A percentile compares a stretch with the other conserved stretches of the same genome.
Evolutionary conservation across 2,113 vertebrate genomes (phyloP).

Genomic region (Nothobranchius furzeri): DNA sequence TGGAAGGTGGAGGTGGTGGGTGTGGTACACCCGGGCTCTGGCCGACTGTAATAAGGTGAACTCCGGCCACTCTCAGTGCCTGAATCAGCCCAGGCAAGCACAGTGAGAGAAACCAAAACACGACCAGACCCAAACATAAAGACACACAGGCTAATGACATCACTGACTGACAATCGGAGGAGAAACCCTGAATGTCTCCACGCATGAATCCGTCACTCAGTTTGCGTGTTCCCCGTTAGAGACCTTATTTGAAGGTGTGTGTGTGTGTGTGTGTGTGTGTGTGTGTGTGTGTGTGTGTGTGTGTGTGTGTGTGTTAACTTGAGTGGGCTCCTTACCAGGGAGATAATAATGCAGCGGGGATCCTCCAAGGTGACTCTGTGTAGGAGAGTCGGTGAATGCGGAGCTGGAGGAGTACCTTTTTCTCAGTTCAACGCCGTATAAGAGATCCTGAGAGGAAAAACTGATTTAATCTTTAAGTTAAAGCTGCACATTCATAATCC

Average conservation of each 20-base stretch:
- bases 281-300: slow-evolving; percentile 19
- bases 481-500: background rate
- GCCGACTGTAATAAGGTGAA: slow-evolving; percentile 94
- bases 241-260: no score
- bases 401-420: slow-evolving; percentile 92
- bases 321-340: slow-evolving; percentile 81
- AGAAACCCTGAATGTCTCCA: background rate
- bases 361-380: slow-evolving; percentile 88
- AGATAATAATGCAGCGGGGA: slow-evolving; percentile 91
- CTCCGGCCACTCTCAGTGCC: slow-evolving; percentile 94
- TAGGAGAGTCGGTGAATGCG: slow-evolving; percentile 90
- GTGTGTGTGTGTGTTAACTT: slow-evolving; percentile 6
- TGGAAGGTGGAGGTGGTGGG: slow-evolving; percentile 86
- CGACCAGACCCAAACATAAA: slow-evolving; percentile 47
- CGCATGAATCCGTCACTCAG: background rate
- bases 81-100: slow-evolving; percentile 82
- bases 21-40: slow-evolving; percentile 89
- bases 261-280: slow-evolving; percentile 20
- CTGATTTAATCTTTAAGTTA: background rate
- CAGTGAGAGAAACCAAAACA: slow-evolving; percentile 71
- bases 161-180: slow-evolving; percentile 10
- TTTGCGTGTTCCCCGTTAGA: background rate
- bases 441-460: slow-evolving; percentile 87
- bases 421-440: slow-evolving; percentile 86
- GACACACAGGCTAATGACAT: slow-evolving; percentile 33